Conservation (phyloP, 2,113 vertebrate species). For the Zosterops hypoxanthus region DNA sequence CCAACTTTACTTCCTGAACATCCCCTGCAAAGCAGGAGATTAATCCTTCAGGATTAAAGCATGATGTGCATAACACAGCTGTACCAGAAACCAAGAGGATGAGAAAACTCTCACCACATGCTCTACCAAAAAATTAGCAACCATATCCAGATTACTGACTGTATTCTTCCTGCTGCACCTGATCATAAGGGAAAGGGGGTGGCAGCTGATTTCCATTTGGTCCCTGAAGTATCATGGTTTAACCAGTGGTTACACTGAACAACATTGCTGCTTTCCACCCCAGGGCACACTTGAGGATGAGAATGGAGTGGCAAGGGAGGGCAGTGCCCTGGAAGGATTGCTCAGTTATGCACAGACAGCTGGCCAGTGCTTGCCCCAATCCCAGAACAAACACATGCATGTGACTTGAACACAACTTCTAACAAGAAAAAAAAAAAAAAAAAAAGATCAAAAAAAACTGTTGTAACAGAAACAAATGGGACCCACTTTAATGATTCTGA, state of each 20-base stretch:
- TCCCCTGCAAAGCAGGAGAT: constrained; percentile 22
- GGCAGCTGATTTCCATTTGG: not conserved
- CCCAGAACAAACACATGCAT: not conserved
- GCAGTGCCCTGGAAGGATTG: not conserved
- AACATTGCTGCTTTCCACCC: not conserved
- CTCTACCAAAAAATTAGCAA: not conserved
- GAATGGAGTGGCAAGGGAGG: not conserved
- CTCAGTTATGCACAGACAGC: too few relatives aligned
- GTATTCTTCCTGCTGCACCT: not conserved
- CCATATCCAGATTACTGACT: not conserved
- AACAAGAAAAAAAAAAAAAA: not conserved
- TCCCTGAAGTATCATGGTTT: not conserved
- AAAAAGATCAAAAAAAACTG: not conserved
- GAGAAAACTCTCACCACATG: not conserved
- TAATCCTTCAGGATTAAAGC: constrained; percentile 50
- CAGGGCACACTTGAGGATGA: accelerated
- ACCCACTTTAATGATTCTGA: not conserved
- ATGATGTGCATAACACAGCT: not conserved
- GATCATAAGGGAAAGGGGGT: accelerated
- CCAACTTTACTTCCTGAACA: not conserved
- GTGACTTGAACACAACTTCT: not conserved
- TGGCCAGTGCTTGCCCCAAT: not conserved
- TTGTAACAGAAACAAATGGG: not conserved
- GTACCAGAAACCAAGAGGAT: not conserved
- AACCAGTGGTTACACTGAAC: not conserved